Percentiles rank a stretch among this genome's conserved stretches.
Evolutionary conservation across 2,113 vertebrate species (phyloP).

Genomic region (Spizaetus ornatus): DNA sequence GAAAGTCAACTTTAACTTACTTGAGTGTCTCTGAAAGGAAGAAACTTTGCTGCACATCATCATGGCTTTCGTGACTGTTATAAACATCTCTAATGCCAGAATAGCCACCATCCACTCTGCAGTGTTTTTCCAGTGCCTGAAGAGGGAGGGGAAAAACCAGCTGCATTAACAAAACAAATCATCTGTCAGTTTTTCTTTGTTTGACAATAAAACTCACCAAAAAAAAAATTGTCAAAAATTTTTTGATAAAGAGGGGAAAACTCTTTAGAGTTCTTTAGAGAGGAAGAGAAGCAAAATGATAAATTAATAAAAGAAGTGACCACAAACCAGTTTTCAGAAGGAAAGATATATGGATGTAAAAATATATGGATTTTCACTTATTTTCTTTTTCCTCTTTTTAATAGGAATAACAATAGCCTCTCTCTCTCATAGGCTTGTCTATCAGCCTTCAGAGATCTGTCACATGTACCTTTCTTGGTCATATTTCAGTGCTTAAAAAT

Average conservation of each 20-base stretch:
- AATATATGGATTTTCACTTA: neutral
- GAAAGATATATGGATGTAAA: neutral
- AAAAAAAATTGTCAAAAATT: neutral
- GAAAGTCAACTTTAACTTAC: constrained; percentile 73
- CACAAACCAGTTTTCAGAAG: neutral
- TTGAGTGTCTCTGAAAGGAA: constrained; percentile 96
- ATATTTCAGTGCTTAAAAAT: neutral
- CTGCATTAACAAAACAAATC: neutral
- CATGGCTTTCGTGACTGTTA: constrained; percentile 77
- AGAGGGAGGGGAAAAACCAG: neutral
- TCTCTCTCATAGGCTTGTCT: neutral
- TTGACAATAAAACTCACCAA: neutral
- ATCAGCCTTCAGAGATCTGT: neutral
- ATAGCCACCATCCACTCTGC: constrained; percentile 88
- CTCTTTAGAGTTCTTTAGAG: too few relatives aligned
- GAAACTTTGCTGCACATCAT: constrained; percentile 98
- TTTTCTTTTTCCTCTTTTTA: neutral
- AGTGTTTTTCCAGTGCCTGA: constrained; percentile 92
- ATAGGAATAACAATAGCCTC: neutral
- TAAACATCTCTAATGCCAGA: constrained; percentile 94
- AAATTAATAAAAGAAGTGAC: neutral
- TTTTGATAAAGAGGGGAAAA: neutral
- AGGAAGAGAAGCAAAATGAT: neutral
- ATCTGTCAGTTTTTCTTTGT: neutral
- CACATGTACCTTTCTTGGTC: neutral